Evolutionary conservation across 2,113 vertebrate genomes (phyloP).

Genomic region (Prinia subflava): DNA sequence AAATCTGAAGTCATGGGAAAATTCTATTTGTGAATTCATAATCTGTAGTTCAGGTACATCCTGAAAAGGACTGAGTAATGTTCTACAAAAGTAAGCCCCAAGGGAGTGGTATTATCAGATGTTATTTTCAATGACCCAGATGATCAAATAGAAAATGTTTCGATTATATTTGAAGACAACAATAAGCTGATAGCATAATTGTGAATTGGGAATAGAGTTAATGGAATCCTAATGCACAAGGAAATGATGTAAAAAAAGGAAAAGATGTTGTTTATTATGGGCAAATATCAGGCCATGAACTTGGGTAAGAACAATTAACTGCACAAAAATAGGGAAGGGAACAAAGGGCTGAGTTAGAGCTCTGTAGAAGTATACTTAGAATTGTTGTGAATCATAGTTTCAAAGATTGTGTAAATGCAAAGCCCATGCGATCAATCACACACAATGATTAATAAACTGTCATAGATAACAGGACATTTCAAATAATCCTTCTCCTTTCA

Average conservation of each 20-base stretch:
- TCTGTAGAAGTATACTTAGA: not conserved
- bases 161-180: not conserved
- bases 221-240: not conserved
- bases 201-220: not conserved
- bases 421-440: not conserved
- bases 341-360: not conserved
- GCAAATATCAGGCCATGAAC: not conserved
- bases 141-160: not conserved
- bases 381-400: slow-evolving; percentile 9
- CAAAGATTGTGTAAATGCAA: not conserved
- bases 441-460: slow-evolving; percentile 9
- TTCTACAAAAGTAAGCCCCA: not conserved
- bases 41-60: not conserved
- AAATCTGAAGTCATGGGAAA: not conserved
- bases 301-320: not conserved
- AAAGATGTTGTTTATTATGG: not conserved
- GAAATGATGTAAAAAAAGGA: not conserved
- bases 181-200: not conserved
- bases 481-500: not conserved
- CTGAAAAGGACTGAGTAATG: not conserved
- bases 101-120: not conserved
- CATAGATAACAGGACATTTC: not conserved
- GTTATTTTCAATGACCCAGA: not conserved
- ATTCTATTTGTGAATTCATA: not conserved
- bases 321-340: not conserved